Conservation (phyloP, 2,113 vertebrate genomes). For the Natator depressus region DNA sequence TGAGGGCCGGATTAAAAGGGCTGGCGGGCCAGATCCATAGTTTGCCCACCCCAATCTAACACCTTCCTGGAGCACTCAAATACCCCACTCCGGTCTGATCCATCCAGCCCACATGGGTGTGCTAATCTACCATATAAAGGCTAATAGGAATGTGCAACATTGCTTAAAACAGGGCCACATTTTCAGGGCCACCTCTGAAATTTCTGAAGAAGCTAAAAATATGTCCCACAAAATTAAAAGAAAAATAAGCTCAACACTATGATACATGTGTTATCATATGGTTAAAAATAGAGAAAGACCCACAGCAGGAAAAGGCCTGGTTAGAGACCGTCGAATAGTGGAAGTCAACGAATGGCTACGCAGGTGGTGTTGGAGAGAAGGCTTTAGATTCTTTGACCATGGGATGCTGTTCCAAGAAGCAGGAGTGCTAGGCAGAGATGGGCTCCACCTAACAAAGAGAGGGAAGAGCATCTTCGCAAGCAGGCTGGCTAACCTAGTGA, state of each 20-base stretch:
- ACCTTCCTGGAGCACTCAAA: slow-evolving; percentile 6
- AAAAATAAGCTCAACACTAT: not conserved
- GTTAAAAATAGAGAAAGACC: not conserved
- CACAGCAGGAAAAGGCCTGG: too few relatives aligned
- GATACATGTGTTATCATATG: not conserved
- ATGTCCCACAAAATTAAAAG: not conserved
- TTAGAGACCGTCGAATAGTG: too few relatives aligned
- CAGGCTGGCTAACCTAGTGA: too few relatives aligned
- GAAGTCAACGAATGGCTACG: too few relatives aligned
- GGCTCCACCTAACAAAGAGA: too few relatives aligned
- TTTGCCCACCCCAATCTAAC: not conserved
- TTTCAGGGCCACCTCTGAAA: not conserved
- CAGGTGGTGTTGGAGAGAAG: too few relatives aligned
- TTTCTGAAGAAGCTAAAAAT: slow-evolving; percentile 22
- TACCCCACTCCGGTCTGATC: not conserved
- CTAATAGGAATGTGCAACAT: not conserved
- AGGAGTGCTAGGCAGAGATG: too few relatives aligned
- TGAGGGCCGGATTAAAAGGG: too few relatives aligned
- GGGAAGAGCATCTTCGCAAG: too few relatives aligned
- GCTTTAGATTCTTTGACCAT: too few relatives aligned
- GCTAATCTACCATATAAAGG: not conserved
- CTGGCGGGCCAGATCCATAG: too few relatives aligned
- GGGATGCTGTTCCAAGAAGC: too few relatives aligned
- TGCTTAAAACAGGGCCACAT: not conserved
- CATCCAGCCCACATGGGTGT: slow-evolving; percentile 23